These are phyloP conservation scores for Scopus umbretta DNA, from an alignment of 2,113 vertebrate genomes.

Conservation along the genomic window DNA sequence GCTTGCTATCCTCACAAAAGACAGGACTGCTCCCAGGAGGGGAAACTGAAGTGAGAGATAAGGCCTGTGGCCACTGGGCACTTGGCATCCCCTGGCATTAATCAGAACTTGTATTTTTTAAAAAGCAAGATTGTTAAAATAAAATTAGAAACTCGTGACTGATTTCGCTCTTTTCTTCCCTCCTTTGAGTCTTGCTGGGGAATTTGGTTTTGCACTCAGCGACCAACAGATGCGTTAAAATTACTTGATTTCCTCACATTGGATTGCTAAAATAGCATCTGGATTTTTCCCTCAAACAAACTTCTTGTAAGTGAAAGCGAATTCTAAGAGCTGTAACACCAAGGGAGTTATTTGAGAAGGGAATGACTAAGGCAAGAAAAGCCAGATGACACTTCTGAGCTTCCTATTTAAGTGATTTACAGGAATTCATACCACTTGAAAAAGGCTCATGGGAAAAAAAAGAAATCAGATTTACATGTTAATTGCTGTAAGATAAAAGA, in stretches of 20 bases:
- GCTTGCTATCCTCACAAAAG: not conserved
- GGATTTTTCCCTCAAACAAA: not conserved
- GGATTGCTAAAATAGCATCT: not conserved
- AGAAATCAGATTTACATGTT: not conserved
- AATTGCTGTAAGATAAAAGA: slow-evolving; percentile 33
- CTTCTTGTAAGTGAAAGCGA: not conserved
- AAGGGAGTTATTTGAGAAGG: not conserved
- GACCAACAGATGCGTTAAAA: not conserved
- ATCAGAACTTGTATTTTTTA: slow-evolving; percentile 56
- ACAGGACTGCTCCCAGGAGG: not conserved
- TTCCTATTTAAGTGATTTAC: not conserved
- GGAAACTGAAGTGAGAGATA: not conserved
- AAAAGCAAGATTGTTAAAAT: slow-evolving; percentile 74
- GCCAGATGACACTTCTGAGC: slow-evolving; percentile 33
- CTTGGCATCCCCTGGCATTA: slow-evolving; percentile 57
- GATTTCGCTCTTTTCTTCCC: not conserved
- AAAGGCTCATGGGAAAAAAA: not conserved
- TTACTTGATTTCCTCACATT: not conserved
- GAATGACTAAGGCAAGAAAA: slow-evolving; percentile 16
- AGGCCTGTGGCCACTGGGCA: not conserved
- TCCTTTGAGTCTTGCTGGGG: not conserved
- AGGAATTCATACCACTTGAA: slow-evolving; percentile 19
- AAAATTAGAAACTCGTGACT: slow-evolving; percentile 69
- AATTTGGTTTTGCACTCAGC: not conserved
- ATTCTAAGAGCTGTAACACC: not conserved